Evolutionary conservation across 2,888 invertebrate genomes (phyloP), one percentile per base, ranked within the genome.

Genomic region (Brachylomia viminalis): DNA sequence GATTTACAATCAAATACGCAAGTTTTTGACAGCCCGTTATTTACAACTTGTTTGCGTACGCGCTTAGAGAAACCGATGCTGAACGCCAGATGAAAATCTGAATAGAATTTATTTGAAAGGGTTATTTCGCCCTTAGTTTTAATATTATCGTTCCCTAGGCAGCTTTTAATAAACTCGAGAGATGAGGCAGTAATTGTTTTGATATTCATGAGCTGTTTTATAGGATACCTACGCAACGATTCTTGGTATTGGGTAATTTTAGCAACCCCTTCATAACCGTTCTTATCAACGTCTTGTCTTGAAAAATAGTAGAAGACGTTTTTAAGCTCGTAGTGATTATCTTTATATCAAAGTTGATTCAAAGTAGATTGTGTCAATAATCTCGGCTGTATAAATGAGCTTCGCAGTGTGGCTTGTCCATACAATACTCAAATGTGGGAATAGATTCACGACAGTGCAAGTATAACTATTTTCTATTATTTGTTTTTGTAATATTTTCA

Each of bases 11-110:
- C 64, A 71, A 77, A 83, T 76, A 71, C 59, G 17, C 52, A 59
- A n/a, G 62, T 79, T 81, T 81, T 80, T 79, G 75, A 76, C 71
- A 64, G 65, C 23, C 85, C 72, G 83, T 79, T 88, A 82, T 83
- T 80, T 75, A 75, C 58, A 73, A 67, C 72, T 77, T 72, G 68
- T 75, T 85, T 77, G 76, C 52, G 7, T 70, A 70, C 38, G 54
- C 58, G 62, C 38, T 64, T 49, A 68, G 59, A 49, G 54, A 70
- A 81, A 72, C 47, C 61, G 49, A 84, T 45, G 68, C 45, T 62
- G 38, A 69, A 69, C 47, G 56, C 58, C 64, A 62, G 58, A 61
- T 77, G 70, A 71, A 38, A 85, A 82, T 67, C 20, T 58, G 33
- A 69, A 76, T 66, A 72, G 11, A 70, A 85, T 70, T 71, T 72